phyloP scores from a whole-genome alignment of 2,888 invertebrate species.

The Phoenoteleia sp. region DNA sequence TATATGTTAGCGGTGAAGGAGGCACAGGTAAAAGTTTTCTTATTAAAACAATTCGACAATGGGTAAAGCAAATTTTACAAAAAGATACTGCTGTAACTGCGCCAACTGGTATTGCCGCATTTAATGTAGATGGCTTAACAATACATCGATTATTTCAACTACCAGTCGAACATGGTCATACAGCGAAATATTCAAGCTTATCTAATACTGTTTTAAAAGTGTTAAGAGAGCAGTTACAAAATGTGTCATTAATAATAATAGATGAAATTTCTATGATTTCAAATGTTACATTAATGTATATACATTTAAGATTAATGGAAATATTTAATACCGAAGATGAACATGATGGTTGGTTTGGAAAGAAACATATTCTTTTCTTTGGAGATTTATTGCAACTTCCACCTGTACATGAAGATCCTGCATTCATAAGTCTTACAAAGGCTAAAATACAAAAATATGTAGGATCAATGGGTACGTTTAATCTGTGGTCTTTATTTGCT shows the following conservation, averaged over 20 bases:
- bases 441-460: too few relatives aligned
- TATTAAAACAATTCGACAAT: neutral
- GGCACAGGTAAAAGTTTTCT: slow-evolving; percentile 80
- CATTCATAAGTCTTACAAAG: too few relatives aligned
- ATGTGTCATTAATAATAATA: slow-evolving; percentile 78
- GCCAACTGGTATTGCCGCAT: slow-evolving; percentile 81
- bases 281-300: slow-evolving; percentile 71
- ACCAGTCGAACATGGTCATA: slow-evolving; percentile 77
- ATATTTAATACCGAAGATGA: slow-evolving; percentile 78
- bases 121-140: slow-evolving; percentile 81
- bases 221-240: slow-evolving; percentile 75
- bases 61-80: slow-evolving; percentile 46
- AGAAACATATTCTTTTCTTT: slow-evolving; percentile 74
- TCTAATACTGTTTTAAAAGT: slow-evolving; percentile 75
- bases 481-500: too few relatives aligned
- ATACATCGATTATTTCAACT: slow-evolving; percentile 76
- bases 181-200: slow-evolving; percentile 75
- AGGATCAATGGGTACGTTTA: too few relatives aligned
- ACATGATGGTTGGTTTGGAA: slow-evolving; percentile 79
- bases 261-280: slow-evolving; percentile 76
- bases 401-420: slow-evolving; percentile 77
- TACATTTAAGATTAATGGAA: slow-evolving; percentile 76
- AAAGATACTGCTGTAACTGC: slow-evolving; percentile 78
- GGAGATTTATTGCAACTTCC: slow-evolving; percentile 79
- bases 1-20: slow-evolving; percentile 76